Evolutionary conservation across 2,797 vertebrate genomes (phyloP), one percentile per base, ranked within the genome.

Genomic region (Iguana delicatissima): DNA sequence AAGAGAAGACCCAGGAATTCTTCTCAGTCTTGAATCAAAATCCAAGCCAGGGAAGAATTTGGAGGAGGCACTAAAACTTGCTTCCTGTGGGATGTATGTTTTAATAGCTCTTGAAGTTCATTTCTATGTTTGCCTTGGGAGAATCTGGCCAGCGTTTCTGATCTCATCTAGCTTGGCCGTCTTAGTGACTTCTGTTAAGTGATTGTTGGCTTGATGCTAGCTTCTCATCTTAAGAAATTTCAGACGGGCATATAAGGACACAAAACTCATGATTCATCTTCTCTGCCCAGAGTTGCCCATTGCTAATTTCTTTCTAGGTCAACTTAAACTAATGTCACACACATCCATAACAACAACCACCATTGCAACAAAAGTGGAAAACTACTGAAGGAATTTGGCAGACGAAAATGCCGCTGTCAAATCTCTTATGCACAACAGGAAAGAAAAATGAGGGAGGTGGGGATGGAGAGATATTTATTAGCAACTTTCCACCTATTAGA

Each of bases 401-500:
- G 93, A 94, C 91, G 89, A 72, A 67, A 9, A 90, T 79, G 80
- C 7, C 26, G 85, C 85, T 93, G 94, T 94, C 94, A 96, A 94
- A 93, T 3, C 90, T 95, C 85, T 93, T 93, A 93, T 92, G 94
- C 93, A 89, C 90, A 93, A 93, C 89, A 92, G 81, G 93, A 79
- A 57, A 88, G 95, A 94, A 64, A 90, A 95, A 95, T 91, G 57
- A 74, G 8, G n/a, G 12, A 22, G 24, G 77, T 16, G 92, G 92
- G 91, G 59, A 91, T 93, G 87, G 67, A 92, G 93, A 94, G 86
- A 92, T 94, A 90, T 96, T 95, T 94, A 86, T 92, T 95, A 96
- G 93, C 95, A 94, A 96, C 96, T 96, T 96, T 96, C 93, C 85
- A 59, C 91, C 94, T 88, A 94, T 93, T 95, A 93, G 91, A 95